These are phyloP conservation scores for Spodoptera picta DNA, from an alignment of 2,888 invertebrate genomes.

Conservation along the genomic window DNA sequence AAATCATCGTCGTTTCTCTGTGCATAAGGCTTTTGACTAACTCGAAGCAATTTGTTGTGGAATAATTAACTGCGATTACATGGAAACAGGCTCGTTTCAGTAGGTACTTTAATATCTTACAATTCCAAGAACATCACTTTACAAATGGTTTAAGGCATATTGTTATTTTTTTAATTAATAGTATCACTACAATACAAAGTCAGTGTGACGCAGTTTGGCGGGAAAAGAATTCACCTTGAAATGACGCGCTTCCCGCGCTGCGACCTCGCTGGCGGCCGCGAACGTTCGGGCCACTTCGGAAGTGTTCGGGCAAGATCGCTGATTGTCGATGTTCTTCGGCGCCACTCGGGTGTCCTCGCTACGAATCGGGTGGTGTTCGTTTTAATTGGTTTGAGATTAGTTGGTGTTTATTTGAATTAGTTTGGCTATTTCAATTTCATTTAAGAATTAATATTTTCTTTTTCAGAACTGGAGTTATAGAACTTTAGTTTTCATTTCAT, in stretches of 20 bases:
- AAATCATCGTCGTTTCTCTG: not conserved
- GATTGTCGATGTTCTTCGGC: slow-evolving; percentile 46
- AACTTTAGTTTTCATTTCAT: not conserved
- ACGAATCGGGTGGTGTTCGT: slow-evolving; percentile 62
- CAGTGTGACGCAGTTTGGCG: slow-evolving; percentile 79
- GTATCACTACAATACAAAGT: slow-evolving; percentile 76
- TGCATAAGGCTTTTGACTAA: not conserved
- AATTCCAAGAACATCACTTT: slow-evolving; percentile 49
- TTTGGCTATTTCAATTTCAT: slow-evolving; percentile 29
- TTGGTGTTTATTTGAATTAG: slow-evolving; percentile 55
- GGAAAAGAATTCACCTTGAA: slow-evolving; percentile 85
- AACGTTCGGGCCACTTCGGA: slow-evolving; percentile 69
- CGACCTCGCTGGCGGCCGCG: slow-evolving; percentile 86
- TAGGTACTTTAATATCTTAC: slow-evolving; percentile 30
- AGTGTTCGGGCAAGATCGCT: slow-evolving; percentile 50
- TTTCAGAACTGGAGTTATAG: not conserved
- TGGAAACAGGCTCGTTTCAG: slow-evolving; percentile 1
- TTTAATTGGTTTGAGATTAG: slow-evolving; percentile 73
- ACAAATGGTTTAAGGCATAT: slow-evolving; percentile 52
- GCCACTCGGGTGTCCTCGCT: slow-evolving; percentile 67
- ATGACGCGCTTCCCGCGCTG: slow-evolving; percentile 82
- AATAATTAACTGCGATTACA: too few species aligned
- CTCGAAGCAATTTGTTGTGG: not conserved
- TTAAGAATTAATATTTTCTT: not conserved
- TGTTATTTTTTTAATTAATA: slow-evolving; percentile 65